Conservation (phyloP, 2,113 vertebrate species). For the Ammospiza caudacuta region DNA sequence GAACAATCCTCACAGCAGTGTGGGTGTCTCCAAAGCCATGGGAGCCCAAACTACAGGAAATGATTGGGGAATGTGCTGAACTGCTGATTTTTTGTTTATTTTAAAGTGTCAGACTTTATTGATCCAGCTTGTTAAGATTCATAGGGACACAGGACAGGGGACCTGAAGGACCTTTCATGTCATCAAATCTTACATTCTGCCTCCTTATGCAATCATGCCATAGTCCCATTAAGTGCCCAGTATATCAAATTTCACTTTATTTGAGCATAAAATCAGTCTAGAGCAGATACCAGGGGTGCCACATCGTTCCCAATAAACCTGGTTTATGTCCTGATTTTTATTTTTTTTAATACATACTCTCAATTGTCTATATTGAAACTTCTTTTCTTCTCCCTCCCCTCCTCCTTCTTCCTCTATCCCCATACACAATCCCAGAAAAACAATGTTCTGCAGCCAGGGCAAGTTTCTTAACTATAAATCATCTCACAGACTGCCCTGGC, state of each 20-base stretch:
- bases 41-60: not conserved
- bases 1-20: not conserved
- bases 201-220: not conserved
- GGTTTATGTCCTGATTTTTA: not conserved
- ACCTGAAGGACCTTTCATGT: not conserved
- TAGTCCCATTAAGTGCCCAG: not conserved
- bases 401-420: not conserved
- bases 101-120: not conserved
- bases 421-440: not conserved
- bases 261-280: not conserved
- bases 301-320: not conserved
- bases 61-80: not conserved
- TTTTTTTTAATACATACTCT: not conserved
- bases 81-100: not conserved
- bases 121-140: not conserved
- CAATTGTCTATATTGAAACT: not conserved
- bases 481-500: not conserved
- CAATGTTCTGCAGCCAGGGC: not conserved
- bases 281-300: not conserved
- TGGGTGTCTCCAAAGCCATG: not conserved
- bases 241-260: not conserved
- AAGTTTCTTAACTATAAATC: not conserved
- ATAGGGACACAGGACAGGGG: rapidly evolving
- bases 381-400: not conserved
- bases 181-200: not conserved